Percentiles rank a stretch among this genome's conserved stretches.
These are phyloP conservation scores for Limosa lapponica DNA, from an alignment of 2,797 vertebrate species.

Conservation along the genomic window DNA sequence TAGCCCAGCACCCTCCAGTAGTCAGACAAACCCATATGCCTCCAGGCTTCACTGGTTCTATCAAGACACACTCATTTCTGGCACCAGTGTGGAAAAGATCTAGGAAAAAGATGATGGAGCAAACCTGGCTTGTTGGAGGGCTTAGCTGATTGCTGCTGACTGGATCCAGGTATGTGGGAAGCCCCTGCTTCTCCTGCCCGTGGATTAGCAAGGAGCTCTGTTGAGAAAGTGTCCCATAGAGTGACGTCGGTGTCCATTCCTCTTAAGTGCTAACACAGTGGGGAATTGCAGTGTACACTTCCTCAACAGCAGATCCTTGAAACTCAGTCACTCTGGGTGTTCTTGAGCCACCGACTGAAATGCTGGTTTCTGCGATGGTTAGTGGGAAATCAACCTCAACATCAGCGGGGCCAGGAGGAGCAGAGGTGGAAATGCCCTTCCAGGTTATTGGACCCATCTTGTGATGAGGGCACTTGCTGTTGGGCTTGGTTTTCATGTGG, in stretches of 20 bases:
- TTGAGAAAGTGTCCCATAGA: background rate
- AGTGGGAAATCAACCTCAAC: background rate
- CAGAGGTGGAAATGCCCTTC: background rate
- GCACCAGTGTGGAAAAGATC: background rate
- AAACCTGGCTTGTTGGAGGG: background rate
- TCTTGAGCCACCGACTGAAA: background rate
- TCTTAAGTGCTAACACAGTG: accelerated
- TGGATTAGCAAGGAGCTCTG: background rate
- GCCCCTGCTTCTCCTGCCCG: background rate
- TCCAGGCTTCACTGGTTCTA: background rate
- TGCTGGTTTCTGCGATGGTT: accelerated
- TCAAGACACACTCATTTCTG: background rate
- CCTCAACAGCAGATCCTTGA: background rate
- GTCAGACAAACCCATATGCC: background rate
- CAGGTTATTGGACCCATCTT: background rate
- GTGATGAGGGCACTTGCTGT: background rate
- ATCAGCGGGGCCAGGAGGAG: background rate
- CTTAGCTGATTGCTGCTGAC: background rate
- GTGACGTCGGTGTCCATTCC: background rate
- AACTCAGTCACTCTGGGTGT: background rate
- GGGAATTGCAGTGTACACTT: background rate
- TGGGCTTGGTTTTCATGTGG: background rate
- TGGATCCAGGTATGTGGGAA: background rate
- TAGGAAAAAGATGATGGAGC: background rate
- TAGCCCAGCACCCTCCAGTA: background rate